Evolutionary conservation across 2,797 vertebrate genomes (phyloP).

Genomic region (Aulostomus chinensis): DNA sequence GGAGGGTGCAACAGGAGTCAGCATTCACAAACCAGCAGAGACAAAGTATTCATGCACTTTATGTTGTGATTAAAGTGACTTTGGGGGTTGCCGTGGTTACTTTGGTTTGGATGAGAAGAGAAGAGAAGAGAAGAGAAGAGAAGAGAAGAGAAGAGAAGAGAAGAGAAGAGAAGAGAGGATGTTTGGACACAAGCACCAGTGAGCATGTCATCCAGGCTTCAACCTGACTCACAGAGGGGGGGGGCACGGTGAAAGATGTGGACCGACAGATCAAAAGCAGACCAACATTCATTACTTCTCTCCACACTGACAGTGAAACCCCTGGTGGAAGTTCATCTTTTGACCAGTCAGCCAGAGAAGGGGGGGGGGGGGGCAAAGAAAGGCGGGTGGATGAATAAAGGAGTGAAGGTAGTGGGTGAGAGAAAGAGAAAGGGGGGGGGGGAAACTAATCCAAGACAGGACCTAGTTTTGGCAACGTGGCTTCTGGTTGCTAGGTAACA

Average conservation of each 20-base stretch:
- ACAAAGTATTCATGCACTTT: conserved; percentile 7
- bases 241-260: background rate
- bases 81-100: conserved; percentile 6
- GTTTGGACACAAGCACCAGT: conserved; percentile 15
- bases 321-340: background rate
- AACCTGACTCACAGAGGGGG: conserved; percentile 26
- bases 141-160: background rate
- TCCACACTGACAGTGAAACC: background rate
- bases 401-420: conserved; percentile 10
- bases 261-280: background rate
- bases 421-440: conserved; percentile 1
- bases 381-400: background rate
- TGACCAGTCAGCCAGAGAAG: conserved; percentile 5
- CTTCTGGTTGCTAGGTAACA: conserved; percentile 67
- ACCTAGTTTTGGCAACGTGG: conserved; percentile 52
- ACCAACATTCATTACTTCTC: background rate
- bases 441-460: conserved; percentile 18
- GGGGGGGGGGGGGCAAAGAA: conserved; percentile 2
- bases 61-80: background rate
- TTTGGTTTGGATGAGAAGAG: background rate
- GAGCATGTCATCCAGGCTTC: conserved; percentile 33
- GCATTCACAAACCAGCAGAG: conserved; percentile 24
- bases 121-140: background rate
- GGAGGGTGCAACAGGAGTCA: conserved; percentile 7
- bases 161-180: background rate